Evolutionary conservation across 2,888 invertebrate species (phyloP).

Genomic region (Aethes cnicana): DNA sequence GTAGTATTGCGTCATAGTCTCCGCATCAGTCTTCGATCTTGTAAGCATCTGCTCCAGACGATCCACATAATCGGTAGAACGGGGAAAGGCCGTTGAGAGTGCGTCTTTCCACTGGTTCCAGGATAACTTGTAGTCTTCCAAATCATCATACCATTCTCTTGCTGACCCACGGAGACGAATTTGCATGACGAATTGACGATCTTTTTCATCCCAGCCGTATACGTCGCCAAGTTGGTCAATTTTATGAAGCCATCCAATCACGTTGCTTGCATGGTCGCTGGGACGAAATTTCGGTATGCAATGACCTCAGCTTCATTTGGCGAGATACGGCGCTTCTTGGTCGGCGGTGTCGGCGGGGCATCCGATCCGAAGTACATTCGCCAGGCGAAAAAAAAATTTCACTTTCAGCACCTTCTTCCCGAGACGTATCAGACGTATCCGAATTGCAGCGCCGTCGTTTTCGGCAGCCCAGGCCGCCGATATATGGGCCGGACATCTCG

Average conservation of each 20-base stretch:
- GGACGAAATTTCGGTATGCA: slow-evolving; percentile 37
- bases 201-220: slow-evolving; percentile 35
- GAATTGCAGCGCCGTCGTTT: neutral
- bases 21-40: slow-evolving; percentile 32
- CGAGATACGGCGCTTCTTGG: neutral
- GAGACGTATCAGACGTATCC: neutral
- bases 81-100: slow-evolving; percentile 23
- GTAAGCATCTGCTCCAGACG: slow-evolving; percentile 38
- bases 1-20: slow-evolving; percentile 41
- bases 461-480: neutral
- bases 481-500: neutral
- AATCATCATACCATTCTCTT: slow-evolving; percentile 38
- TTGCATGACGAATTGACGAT: slow-evolving; percentile 37
- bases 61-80: slow-evolving; percentile 37
- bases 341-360: too few relatives aligned
- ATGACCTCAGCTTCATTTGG: slow-evolving; percentile 31
- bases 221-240: slow-evolving; percentile 43
- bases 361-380: too few relatives aligned
- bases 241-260: slow-evolving; percentile 40
- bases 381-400: neutral
- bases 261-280: slow-evolving; percentile 32
- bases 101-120: slow-evolving; percentile 43
- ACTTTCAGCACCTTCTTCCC: neutral
- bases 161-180: slow-evolving; percentile 38
- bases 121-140: slow-evolving; percentile 37